Evolutionary conservation across 53 echinoderm and acorn worm species (phyloP), one percentile per base, ranked within the genome.

Genomic region (Henricia sp.): DNA sequence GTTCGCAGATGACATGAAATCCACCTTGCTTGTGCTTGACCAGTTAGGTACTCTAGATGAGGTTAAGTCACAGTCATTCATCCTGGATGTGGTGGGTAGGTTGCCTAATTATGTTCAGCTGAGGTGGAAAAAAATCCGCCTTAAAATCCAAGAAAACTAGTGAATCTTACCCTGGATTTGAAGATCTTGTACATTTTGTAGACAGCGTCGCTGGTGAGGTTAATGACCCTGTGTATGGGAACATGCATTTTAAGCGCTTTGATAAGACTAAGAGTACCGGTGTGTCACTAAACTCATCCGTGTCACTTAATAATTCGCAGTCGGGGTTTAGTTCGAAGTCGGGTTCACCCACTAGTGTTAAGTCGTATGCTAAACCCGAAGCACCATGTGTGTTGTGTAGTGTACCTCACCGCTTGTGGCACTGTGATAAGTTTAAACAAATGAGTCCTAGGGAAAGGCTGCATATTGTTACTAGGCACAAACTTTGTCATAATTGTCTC

Each of bases 401-500:
- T 60, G 67, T 67, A 35, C 38, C 17, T 27, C 84, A 84, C 58
- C 84, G 84, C 46, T 26, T 84, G 37, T 71, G 71, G 84, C 59
- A 84, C n/a, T 84, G 84, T 71, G 63, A 38, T 28, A 72, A 42
- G 39, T 84, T 84, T 57, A 71, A 71, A 46, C 85, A 72, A 27
- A 71, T 71, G 73, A 20, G 43, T 24, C 58, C 72, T 41, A 71
- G 43, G 37, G 69, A 83, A 11, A 68, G 84, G 25, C 23, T 83
- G 56, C 24, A 52, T 3, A 12, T 83, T 52, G 73, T 85, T 13
- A 73, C 44, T 33, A 57, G 21, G 17, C 59, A 85, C 36, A 85
- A 85, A 25, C 26, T 85, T 24, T 85, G 85, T 73, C 85, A 85
- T 63, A 85, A 72, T 44, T 85, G 73, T 59, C n/a, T n/a, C n/a